These are phyloP conservation scores for Cladorhizidae sp. DNA, from an alignment of 37 sponge, comb jelly and placozoan genomes.

Conservation along the genomic window DNA sequence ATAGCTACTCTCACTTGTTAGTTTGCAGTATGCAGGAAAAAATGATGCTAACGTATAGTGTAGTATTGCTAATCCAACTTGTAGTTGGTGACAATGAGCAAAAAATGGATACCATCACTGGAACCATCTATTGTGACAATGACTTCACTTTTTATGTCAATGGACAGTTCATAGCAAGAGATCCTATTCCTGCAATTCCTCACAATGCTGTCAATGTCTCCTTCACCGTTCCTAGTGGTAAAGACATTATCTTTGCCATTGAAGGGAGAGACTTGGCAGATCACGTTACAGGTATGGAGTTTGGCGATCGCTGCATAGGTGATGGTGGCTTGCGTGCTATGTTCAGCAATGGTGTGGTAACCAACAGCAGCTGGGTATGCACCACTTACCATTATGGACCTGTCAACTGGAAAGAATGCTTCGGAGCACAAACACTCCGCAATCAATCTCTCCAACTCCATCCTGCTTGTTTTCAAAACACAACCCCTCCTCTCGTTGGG, in stretches of 20 bases:
- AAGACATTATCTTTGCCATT: slow-evolving; percentile 40
- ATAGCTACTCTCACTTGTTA: no score
- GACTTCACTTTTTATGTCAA: slow-evolving; percentile 38
- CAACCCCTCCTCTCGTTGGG: slow-evolving; percentile 1
- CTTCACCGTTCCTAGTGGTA: slow-evolving; percentile 17
- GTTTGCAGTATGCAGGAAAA: no score
- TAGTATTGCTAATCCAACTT: no score
- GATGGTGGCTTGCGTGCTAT: slow-evolving; percentile 23
- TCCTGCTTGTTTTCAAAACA: slow-evolving; percentile 10
- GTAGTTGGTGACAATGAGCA: neutral
- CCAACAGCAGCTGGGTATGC: slow-evolving; percentile 31
- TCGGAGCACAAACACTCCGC: slow-evolving; percentile 23
- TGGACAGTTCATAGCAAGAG: slow-evolving; percentile 17
- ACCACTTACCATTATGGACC: slow-evolving; percentile 37
- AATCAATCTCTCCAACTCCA: slow-evolving; percentile 11
- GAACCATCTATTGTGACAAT: slow-evolving; percentile 38
- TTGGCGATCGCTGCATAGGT: slow-evolving; percentile 22
- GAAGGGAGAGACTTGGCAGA: slow-evolving; percentile 30
- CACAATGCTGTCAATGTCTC: slow-evolving; percentile 52
- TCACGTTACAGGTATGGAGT: slow-evolving; percentile 26
- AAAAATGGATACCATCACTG: slow-evolving; percentile 18
- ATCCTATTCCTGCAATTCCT: slow-evolving; percentile 11
- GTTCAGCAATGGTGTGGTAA: slow-evolving; percentile 55
- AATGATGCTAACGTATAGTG: no score
- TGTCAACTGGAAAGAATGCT: slow-evolving; percentile 48